These are phyloP conservation scores for Thera britannica DNA, from an alignment of 2,888 invertebrate genomes.

Conservation along the genomic window DNA sequence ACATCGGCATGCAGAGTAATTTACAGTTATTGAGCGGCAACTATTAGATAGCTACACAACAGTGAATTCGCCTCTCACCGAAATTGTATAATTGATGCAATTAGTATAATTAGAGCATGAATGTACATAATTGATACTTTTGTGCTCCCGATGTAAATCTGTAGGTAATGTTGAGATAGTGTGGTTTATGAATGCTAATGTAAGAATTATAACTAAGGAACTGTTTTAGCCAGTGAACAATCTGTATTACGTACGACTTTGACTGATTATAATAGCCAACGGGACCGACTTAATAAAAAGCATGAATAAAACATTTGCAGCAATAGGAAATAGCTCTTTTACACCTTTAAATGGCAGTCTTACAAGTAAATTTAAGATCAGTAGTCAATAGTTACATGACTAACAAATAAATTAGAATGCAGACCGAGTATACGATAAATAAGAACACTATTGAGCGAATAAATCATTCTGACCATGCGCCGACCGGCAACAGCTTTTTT, in stretches of 20 bases:
- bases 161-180: conserved; percentile 47
- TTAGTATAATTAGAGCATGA: conserved; percentile 66
- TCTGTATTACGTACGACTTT: not conserved
- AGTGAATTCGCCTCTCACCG: conserved; percentile 49
- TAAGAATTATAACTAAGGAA: conserved; percentile 23
- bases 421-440: conserved; percentile 30
- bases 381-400: conserved; percentile 31
- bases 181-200: conserved; percentile 39
- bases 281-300: not conserved
- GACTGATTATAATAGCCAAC: not conserved
- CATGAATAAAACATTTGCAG: conserved; percentile 20
- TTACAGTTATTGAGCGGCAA: conserved; percentile 36
- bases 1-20: conserved; percentile 33
- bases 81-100: conserved; percentile 61
- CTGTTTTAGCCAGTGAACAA: conserved; percentile 5
- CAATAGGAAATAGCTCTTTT: conserved; percentile 12
- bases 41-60: conserved; percentile 40
- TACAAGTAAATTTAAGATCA: conserved; percentile 21
- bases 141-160: conserved; percentile 53
- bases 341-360: conserved; percentile 14
- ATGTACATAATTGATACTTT: conserved; percentile 58
- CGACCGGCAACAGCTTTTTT: conserved; percentile 31
- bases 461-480: conserved; percentile 40
- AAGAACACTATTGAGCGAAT: conserved; percentile 31
- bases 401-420: conserved; percentile 34